A percentile compares a stretch with the other conserved stretches of the same genome.
Conservation (phyloP, 2,888 invertebrate species). For the Pasiphila rectangulata region DNA sequence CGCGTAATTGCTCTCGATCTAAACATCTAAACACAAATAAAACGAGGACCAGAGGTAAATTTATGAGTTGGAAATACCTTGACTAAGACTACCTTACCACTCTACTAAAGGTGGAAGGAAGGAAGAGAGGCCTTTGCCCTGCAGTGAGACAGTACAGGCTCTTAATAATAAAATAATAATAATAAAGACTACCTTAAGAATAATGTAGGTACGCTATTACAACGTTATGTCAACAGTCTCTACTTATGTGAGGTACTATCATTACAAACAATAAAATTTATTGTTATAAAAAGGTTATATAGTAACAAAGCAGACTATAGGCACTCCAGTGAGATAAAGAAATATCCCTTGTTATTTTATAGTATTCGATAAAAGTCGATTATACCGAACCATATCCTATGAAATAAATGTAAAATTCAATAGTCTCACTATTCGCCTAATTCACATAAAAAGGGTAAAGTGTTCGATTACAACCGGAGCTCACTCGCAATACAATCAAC, state of each 20-base stretch:
- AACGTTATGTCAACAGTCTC: constrained; percentile 15
- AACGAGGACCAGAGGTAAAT: constrained; percentile 23
- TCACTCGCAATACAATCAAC: constrained; percentile 73
- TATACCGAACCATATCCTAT: constrained; percentile 3
- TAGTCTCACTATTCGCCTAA: constrained; percentile 36
- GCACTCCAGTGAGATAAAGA: too few relatives aligned
- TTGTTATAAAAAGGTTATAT: too few relatives aligned
- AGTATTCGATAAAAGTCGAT: constrained; percentile 14
- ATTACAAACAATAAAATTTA: too few relatives aligned
- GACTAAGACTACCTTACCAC: too few relatives aligned
- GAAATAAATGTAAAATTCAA: constrained; percentile 21
- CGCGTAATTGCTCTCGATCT: constrained; percentile 65
- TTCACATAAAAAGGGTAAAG: constrained; percentile 57
- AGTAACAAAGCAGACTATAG: too few relatives aligned
- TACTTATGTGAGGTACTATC: too few relatives aligned
- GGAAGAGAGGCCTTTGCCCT: too few relatives aligned
- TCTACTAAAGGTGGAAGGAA: too few relatives aligned
- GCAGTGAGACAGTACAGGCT: too few relatives aligned
- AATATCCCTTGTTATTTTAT: constrained; percentile 4
- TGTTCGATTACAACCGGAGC: constrained; percentile 55
- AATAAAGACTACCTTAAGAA: too few relatives aligned
- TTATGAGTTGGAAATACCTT: constrained; percentile 21
- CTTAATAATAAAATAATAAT: too few relatives aligned
- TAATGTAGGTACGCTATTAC: constrained; percentile 15
- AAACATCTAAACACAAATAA: constrained; percentile 63